Percentiles rank a stretch among this genome's conserved stretches.
These are phyloP conservation scores for Paradoxurus hermaphroditus DNA, from an alignment of 2,113 vertebrate genomes.

Conservation along the genomic window DNA sequence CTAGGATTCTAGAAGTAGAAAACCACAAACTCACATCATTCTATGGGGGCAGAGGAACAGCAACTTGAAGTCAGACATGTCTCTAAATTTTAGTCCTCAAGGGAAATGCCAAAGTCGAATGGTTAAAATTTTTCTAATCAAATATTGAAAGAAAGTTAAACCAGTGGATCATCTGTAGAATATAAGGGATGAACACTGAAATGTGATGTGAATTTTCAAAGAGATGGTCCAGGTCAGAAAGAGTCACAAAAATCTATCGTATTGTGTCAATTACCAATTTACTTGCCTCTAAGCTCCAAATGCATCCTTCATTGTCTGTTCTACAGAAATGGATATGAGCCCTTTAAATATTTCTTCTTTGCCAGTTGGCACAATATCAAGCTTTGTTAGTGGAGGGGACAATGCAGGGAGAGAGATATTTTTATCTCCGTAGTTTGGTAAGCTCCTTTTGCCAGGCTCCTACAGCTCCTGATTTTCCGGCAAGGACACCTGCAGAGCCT, in stretches of 20 bases:
- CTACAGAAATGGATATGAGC: background rate
- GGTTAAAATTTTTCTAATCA: background rate
- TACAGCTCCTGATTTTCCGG: background rate
- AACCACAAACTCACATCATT: background rate
- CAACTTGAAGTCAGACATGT: background rate
- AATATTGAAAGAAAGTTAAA: background rate
- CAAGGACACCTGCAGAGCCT: too few relatives aligned
- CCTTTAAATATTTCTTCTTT: background rate
- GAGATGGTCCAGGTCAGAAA: background rate
- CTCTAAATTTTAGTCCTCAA: background rate
- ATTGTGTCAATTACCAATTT: background rate
- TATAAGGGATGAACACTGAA: background rate
- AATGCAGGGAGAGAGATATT: background rate
- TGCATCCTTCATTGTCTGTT: background rate
- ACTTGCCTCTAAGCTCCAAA: background rate
- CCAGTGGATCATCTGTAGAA: background rate
- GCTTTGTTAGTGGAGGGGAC: background rate
- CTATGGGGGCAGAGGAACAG: background rate
- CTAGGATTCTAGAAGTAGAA: background rate
- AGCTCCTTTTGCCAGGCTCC: too few relatives aligned
- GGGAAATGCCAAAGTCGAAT: background rate
- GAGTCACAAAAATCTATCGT: background rate
- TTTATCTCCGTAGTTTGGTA: background rate
- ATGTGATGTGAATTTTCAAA: background rate
- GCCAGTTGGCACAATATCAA: background rate